These are phyloP conservation scores for Tympanuchus pallidicinctus DNA, from an alignment of 2,113 vertebrate genomes.

Conservation along the genomic window DNA sequence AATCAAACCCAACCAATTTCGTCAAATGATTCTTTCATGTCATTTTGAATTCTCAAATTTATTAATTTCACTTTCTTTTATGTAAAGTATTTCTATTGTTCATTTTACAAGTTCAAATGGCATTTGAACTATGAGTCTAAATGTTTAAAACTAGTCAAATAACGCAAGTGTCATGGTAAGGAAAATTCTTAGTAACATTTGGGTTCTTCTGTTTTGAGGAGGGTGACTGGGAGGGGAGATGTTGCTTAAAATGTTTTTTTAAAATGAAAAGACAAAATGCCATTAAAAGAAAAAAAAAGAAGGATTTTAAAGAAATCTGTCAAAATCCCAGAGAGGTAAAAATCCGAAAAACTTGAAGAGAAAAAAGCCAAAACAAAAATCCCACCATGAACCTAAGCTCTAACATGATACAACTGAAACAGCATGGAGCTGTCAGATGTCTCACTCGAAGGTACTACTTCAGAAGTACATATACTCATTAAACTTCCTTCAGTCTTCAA, in stretches of 20 bases:
- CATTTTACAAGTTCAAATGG: background rate
- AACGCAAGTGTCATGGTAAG: background rate
- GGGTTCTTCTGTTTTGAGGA: fast-evolving
- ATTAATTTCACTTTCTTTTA: background rate
- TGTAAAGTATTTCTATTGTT: background rate
- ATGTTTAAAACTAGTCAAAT: background rate
- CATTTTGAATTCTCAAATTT: background rate
- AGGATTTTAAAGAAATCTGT: background rate
- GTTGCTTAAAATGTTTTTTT: background rate
- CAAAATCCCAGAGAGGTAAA: background rate
- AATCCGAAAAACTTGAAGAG: background rate
- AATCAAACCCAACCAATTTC: background rate
- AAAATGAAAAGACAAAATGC: background rate
- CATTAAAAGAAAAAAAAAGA: background rate
- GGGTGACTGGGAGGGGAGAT: background rate
- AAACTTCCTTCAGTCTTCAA: background rate
- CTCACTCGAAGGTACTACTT: background rate
- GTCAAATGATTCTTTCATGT: background rate
- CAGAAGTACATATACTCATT: background rate
- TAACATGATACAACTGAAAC: background rate
- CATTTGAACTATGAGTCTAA: background rate
- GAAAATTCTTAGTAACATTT: background rate
- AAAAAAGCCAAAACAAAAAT: background rate
- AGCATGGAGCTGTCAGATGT: fast-evolving
- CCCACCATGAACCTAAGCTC: background rate